Conservation (phyloP, 2,888 invertebrate species). For the Deroplatys truncata region DNA sequence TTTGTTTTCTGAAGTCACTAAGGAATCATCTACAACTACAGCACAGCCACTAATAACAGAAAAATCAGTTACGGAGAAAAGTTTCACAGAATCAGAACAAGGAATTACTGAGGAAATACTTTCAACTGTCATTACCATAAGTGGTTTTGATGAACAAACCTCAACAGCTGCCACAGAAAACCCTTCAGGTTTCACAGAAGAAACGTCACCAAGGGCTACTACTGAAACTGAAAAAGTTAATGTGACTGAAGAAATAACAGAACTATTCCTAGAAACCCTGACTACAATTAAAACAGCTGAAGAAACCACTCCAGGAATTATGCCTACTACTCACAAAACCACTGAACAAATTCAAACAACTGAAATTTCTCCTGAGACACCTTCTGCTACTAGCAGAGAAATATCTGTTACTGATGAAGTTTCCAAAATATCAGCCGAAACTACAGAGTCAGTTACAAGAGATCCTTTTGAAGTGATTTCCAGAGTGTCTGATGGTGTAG, state of each 20-base stretch:
- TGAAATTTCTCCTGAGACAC: neutral
- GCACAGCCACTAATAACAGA: neutral
- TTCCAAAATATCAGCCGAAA: neutral
- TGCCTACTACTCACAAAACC: neutral
- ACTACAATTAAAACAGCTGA: neutral
- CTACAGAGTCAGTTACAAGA: neutral
- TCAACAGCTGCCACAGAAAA: neutral
- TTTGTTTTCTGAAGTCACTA: neutral
- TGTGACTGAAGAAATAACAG: neutral
- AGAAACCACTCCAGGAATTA: neutral
- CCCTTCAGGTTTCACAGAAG: neutral
- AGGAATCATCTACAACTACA: neutral
- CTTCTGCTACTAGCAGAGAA: neutral
- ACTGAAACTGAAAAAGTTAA: neutral
- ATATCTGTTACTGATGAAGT: neutral
- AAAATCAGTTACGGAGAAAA: no score
- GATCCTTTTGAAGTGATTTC: neutral
- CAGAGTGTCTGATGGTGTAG: neutral
- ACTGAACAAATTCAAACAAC: neutral
- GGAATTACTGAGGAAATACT: neutral
- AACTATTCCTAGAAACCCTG: neutral
- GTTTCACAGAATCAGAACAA: no score
- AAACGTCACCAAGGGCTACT: neutral
- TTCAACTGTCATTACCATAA: no score
- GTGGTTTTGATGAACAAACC: neutral